Base-by-base conservation (phyloP, 2,888 invertebrate species). In the Fragum whitleyi region DNA sequence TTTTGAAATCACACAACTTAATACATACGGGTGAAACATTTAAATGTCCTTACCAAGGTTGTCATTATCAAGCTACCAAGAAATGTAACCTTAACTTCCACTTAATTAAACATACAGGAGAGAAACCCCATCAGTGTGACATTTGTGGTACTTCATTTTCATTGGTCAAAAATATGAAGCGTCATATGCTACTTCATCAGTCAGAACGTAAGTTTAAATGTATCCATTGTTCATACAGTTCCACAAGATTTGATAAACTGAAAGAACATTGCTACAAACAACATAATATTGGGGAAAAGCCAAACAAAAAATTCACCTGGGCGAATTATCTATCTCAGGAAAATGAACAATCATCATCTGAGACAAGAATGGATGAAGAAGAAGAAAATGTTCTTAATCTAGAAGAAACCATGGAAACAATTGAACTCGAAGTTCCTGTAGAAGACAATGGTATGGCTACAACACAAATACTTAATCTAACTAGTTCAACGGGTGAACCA, bases 141-240 rank as follows among this genome's bases (percentile, higher is more conserved):
- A 93, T 95, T 5, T 95, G 95, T 87, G 95, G 95, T 6, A 95
- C 95, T 70, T 94, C 95, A 73, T 95, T 95, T 87, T 95, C 95
- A 11, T 94, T 95, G 79, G 94, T 94, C 69, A 95, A 95, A 89
- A 95, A 95, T 88, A 92, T 95, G 92, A 91, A 93, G 23, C 88
- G 94, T 19, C 94, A 94, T 86, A 93, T 93, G 89, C 78, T 93
- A 21, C 87, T 94, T 21, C 94, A 94, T 78, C 87, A 90, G 19
- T 83, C 88, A 36, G 87, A 86, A 11, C 85, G 90, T 21, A 89
- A 90, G 1, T 89, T 93, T 81, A 92, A 93, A 78, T 95, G 95
- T 81, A 83, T 86, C 0, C 65, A 82, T 28, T 95, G 95, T 85
- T 89, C 93, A 0, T 95, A 95, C 84, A 91, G 94, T 26, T 94